Base-by-base conservation (phyloP, 1,140 invertebrate genomes). In the Anoplophora glabripennis region DNA sequence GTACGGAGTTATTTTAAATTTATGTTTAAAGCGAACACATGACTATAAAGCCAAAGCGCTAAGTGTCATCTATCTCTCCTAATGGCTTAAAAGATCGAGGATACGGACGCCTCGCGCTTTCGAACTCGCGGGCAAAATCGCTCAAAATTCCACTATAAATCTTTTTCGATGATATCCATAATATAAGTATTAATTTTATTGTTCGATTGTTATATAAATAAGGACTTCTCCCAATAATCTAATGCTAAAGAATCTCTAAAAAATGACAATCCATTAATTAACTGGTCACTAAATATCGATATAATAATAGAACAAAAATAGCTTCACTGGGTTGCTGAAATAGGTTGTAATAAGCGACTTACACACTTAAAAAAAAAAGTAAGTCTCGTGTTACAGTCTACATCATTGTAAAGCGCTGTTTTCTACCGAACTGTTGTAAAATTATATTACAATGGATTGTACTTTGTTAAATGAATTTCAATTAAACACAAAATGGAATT, bases 401-500 rank as follows among this genome's bases (percentile, higher is more conserved):
- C 59, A 64, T 57, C 53, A 54, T 59, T 65, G 61, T 59, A 57
- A 67, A 67, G 61, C 61, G 65, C 57, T 65, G 67, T 71, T 72
- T 71, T 72, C 61, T 70, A 72, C 66, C 53, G 69, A 71, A 65
- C 66, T 72, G 71, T 72, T 74, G 70, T 71, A 70, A 71, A 56
- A 71, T 67, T 71, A 70, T 72, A 70, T 72, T 68, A 74, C 64
- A 71, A 72, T 74, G 70, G 71, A 73, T 74, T 75, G 72, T 72
- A 75, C 64, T 73, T 74, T 72, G 71, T 75, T 74, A 73, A 73
- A 72, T 68, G 65, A 70, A 75, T 72, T 74, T 71, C 62, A 68
- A 75, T 70, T 73, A 73, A 74, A 73, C 64, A 64, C 57, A 54
- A 61, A 65, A 57, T 48, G 47, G 17, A 41, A 37, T 28, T 48